Conservation (phyloP, 2,797 vertebrate genomes). For the Hemibagrus guttatus region DNA sequence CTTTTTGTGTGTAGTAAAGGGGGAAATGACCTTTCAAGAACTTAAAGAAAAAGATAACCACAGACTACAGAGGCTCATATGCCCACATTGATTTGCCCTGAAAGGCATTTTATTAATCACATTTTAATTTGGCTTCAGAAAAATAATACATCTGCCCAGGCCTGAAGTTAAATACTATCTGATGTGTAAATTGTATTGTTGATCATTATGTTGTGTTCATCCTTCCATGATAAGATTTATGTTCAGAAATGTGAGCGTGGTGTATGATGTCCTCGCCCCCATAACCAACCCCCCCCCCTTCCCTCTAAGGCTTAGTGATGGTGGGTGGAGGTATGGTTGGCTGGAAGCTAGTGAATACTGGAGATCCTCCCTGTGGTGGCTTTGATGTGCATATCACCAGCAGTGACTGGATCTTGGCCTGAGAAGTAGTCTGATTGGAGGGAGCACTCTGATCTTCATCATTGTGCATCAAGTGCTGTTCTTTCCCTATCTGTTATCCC, state of each 20-base stretch:
- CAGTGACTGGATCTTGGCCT: constrained; percentile 48
- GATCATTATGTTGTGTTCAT: background rate
- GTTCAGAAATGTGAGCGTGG: background rate
- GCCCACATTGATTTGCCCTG: constrained; percentile 55
- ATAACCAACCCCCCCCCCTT: constrained; percentile 34
- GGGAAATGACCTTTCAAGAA: background rate
- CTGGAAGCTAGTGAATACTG: constrained; percentile 33
- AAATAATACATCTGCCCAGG: constrained; percentile 12
- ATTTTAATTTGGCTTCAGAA: constrained; percentile 34
- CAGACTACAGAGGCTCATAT: constrained; percentile 46
- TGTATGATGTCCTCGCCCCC: constrained; percentile 40
- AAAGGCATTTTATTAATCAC: constrained; percentile 60
- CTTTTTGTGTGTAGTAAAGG: constrained; percentile 20
- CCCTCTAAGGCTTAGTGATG: background rate
- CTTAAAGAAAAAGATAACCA: constrained; percentile 46
- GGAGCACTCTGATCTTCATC: constrained; percentile 54
- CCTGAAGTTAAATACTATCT: constrained; percentile 22
- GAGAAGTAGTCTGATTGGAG: constrained; percentile 48
- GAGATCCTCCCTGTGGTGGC: constrained; percentile 50
- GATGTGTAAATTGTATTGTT: background rate
- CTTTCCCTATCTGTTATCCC: constrained; percentile 47
- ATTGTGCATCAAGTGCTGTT: constrained; percentile 54
- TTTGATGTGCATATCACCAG: constrained; percentile 65
- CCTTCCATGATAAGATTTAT: background rate
- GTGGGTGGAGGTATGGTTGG: constrained; percentile 46